phyloP scores from a whole-genome alignment of 2,888 invertebrate genomes.

The Maniola hyperantus region DNA sequence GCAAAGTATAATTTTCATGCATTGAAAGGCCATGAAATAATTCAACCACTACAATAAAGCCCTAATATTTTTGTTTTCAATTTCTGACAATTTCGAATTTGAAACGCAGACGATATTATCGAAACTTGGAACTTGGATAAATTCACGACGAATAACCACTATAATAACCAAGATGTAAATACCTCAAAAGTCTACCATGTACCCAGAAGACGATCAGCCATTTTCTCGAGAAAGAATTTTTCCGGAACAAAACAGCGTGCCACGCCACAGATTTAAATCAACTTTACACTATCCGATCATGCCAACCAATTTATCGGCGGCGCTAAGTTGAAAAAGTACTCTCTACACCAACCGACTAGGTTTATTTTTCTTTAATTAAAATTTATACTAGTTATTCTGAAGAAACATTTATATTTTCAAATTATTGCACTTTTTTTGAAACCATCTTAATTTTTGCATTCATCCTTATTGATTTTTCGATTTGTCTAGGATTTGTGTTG shows the following conservation, averaged over 20 bases:
- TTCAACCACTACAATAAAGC: background rate
- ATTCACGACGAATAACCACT: conserved; percentile 16
- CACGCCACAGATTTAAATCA: conserved; percentile 6
- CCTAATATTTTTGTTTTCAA: conserved; percentile 7
- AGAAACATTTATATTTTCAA: too few relatives aligned
- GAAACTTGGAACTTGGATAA: background rate
- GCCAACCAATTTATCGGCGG: too few relatives aligned
- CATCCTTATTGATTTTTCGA: too few relatives aligned
- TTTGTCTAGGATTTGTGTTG: too few relatives aligned
- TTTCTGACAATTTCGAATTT: conserved; percentile 10
- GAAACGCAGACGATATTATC: conserved; percentile 3
- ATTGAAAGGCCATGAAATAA: background rate
- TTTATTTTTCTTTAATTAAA: too few relatives aligned
- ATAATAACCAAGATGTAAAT: conserved; percentile 12
- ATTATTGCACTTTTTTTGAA: too few relatives aligned
- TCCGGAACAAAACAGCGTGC: conserved; percentile 11
- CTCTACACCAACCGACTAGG: too few relatives aligned
- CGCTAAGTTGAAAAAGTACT: too few relatives aligned
- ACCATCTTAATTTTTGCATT: too few relatives aligned
- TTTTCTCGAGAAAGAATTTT: conserved; percentile 13
- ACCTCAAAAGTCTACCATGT: conserved; percentile 9
- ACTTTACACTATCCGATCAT: background rate
- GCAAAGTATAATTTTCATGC: background rate
- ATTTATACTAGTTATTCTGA: too few relatives aligned
- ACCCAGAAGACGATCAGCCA: conserved; percentile 16